A percentile compares a stretch with the other conserved stretches of the same genome.
These are phyloP conservation scores for Borostomias antarcticus DNA, from an alignment of 2,797 vertebrate genomes.

Conservation along the genomic window DNA sequence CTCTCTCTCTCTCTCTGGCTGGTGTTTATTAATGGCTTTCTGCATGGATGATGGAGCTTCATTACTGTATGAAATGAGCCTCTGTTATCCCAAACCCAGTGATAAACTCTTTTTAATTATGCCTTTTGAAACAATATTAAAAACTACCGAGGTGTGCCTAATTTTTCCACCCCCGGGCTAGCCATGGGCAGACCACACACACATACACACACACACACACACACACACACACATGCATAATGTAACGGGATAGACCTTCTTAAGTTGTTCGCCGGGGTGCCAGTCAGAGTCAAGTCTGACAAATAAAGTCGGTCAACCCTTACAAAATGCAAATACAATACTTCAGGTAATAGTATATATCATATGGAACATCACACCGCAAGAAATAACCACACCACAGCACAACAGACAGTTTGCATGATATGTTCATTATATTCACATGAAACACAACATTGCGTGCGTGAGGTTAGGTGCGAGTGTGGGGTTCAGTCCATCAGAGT, in stretches of 20 bases:
- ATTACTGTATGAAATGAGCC: slow-evolving; percentile 44
- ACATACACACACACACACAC: not conserved
- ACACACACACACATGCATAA: not conserved
- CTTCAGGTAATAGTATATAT: too few relatives aligned
- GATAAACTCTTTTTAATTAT: slow-evolving; percentile 65
- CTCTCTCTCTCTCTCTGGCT: not conserved
- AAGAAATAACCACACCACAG: too few relatives aligned
- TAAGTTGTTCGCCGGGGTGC: not conserved
- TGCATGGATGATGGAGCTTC: slow-evolving; percentile 53
- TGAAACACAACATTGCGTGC: too few relatives aligned
- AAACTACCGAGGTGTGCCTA: slow-evolving; percentile 54
- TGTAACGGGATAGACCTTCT: too few relatives aligned
- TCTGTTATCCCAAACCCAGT: slow-evolving; percentile 43
- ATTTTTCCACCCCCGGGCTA: slow-evolving; percentile 23
- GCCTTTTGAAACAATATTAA: slow-evolving; percentile 58
- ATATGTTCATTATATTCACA: too few relatives aligned
- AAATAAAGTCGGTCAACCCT: too few relatives aligned
- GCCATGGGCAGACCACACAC: slow-evolving; percentile 7
- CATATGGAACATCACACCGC: too few relatives aligned
- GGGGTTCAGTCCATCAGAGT: too few relatives aligned
- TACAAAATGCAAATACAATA: too few relatives aligned
- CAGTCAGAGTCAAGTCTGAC: too few relatives aligned
- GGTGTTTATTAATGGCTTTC: slow-evolving; percentile 53
- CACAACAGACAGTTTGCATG: too few relatives aligned
- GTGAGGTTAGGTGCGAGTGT: too few relatives aligned